These are phyloP conservation scores for Elephantulus edwardii DNA, from an alignment of 2,113 vertebrate species.

Conservation along the genomic window DNA sequence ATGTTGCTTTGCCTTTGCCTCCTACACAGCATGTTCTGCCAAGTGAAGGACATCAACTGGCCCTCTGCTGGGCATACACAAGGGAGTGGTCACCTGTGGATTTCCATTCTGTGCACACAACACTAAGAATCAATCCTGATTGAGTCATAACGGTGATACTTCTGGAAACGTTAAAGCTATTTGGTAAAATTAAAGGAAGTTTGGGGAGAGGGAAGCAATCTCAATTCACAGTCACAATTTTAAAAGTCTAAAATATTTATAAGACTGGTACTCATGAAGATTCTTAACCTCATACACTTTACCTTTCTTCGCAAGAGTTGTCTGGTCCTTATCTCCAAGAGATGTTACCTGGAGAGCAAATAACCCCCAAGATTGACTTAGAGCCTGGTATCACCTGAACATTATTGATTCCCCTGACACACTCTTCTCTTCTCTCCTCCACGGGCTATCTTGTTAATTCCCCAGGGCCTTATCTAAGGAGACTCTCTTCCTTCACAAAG, in stretches of 20 bases:
- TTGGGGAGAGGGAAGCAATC: background rate
- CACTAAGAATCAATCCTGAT: background rate
- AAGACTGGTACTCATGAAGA: constrained; percentile 37
- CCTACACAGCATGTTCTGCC: constrained; percentile 17
- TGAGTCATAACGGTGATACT: constrained; percentile 8
- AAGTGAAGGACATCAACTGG: constrained; percentile 14
- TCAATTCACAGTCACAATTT: constrained; percentile 51
- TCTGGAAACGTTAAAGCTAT: constrained; percentile 57
- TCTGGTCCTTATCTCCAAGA: background rate
- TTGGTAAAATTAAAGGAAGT: constrained; percentile 39
- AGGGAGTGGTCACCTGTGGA: background rate
- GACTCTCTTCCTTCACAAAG: background rate
- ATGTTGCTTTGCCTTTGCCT: background rate
- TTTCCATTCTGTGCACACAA: constrained; percentile 24
- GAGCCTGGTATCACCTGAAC: background rate
- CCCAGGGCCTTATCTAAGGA: background rate
- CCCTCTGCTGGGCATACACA: background rate
- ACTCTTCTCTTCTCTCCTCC: background rate
- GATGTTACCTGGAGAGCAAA: background rate
- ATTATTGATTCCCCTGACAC: background rate
- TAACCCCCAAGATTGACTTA: background rate
- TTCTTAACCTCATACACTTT: background rate
- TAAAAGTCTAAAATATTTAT: constrained; percentile 48
- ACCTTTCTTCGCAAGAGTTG: background rate
- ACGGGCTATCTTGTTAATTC: background rate